These are phyloP conservation scores for Helleia helle DNA, from an alignment of 2,888 invertebrate genomes.

Conservation along the genomic window DNA sequence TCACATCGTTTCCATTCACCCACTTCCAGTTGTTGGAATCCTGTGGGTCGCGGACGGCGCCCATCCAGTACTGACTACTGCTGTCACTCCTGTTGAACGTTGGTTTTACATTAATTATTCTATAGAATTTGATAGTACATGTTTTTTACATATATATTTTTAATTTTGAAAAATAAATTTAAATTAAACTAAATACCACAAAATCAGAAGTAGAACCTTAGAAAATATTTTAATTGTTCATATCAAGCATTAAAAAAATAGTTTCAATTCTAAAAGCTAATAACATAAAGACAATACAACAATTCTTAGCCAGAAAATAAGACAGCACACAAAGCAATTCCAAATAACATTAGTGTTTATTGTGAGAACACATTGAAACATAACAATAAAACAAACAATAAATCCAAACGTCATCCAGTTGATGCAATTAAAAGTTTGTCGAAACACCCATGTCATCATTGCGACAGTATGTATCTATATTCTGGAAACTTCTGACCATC, in stretches of 20 bases:
- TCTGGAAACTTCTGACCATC: too few species aligned
- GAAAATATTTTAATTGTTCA: too few species aligned
- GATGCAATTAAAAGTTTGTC: slow-evolving; percentile 2
- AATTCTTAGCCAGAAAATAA: too few species aligned
- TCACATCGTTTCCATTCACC: slow-evolving; percentile 90
- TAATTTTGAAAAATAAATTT: too few species aligned
- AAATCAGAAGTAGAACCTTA: too few species aligned
- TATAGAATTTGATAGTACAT: too few species aligned
- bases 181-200: too few species aligned
- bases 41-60: slow-evolving; percentile 87
- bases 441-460: neutral
- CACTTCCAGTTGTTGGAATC: slow-evolving; percentile 90
- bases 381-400: neutral
- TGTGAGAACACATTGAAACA: too few species aligned
- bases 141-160: too few species aligned
- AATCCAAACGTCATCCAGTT: neutral
- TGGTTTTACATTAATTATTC: slow-evolving; percentile 2
- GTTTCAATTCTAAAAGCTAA: neutral
- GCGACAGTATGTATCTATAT: too few species aligned
- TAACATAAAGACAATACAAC: neutral
- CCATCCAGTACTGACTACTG: slow-evolving; percentile 96
- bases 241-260: too few species aligned
- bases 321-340: slow-evolving; percentile 9
- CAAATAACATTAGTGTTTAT: slow-evolving; percentile 4
- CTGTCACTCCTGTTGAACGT: slow-evolving; percentile 81